phyloP scores from a whole-genome alignment of 1,140 invertebrate genomes.

The Belonocnema kinseyi region DNA sequence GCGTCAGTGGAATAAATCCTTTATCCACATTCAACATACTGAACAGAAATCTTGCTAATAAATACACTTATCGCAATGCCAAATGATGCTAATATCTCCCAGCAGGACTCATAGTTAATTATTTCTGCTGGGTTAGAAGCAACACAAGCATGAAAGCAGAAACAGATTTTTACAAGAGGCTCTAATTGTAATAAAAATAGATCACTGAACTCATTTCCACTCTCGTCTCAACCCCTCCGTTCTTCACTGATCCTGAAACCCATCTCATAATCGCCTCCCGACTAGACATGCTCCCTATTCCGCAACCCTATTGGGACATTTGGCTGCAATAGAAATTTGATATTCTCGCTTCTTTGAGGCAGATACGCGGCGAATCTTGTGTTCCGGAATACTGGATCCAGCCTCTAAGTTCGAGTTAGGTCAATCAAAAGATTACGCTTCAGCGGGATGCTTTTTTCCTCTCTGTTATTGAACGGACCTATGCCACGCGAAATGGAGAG shows the following conservation, averaged over 20 bases:
- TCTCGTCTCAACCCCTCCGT: background rate
- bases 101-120: constrained; percentile 3
- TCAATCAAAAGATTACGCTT: constrained; percentile 17
- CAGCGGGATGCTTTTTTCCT: constrained; percentile 3
- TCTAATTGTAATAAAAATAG: background rate
- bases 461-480: constrained; percentile 36
- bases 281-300: background rate
- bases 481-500: constrained; percentile 9
- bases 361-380: background rate
- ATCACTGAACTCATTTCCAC: background rate
- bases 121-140: constrained; percentile 1
- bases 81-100: background rate
- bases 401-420: constrained; percentile 13
- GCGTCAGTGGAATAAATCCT: background rate
- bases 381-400: background rate
- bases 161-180: background rate
- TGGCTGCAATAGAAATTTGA: constrained; percentile 10
- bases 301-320: background rate
- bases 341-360: constrained; percentile 12
- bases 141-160: background rate
- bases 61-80: constrained; percentile 9
- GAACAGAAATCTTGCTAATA: constrained; percentile 10
- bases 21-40: background rate
- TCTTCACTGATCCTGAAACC: background rate
- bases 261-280: constrained; percentile 1